phyloP scores from a whole-genome alignment of 92 coral and sea anemone genomes.

The Desmophyllum pertusum region DNA sequence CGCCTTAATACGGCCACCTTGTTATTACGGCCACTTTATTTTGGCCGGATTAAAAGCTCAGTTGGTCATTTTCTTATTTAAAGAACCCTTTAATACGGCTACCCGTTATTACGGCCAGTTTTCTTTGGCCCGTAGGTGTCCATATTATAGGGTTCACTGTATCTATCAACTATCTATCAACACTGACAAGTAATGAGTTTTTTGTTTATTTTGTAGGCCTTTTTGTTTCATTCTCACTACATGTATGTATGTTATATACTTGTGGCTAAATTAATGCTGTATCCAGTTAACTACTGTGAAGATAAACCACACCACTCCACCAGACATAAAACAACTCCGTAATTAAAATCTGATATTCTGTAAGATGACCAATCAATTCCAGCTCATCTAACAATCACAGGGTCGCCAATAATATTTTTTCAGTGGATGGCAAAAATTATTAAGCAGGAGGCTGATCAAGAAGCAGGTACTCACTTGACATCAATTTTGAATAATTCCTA shows the following conservation, averaged over 20 bases:
- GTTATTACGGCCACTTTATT: no score
- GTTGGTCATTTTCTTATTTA: no score
- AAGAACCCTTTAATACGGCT: no score
- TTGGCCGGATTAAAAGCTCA: no score
- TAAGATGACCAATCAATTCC: neutral
- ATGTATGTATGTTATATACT: no score
- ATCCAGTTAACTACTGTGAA: neutral
- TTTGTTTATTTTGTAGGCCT: neutral
- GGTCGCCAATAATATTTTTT: neutral
- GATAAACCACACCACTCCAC: conserved; percentile 7
- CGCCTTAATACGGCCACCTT: no score
- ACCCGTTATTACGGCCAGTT: no score
- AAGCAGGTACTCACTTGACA: no score
- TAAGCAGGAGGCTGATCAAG: no score
- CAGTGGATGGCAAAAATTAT: neutral
- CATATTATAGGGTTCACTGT: no score
- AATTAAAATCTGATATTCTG: neutral
- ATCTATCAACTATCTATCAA: neutral
- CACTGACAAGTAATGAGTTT: neutral
- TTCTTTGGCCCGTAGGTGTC: no score
- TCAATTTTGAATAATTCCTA: neutral
- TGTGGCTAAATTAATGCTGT: neutral
- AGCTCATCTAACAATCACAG: neutral
- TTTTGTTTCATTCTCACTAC: neutral
- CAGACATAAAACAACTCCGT: neutral